A percentile compares a stretch with the other conserved stretches of the same genome.
Evolutionary conservation across 2,888 invertebrate genomes (phyloP).

Genomic region (Pollenia angustigena): DNA sequence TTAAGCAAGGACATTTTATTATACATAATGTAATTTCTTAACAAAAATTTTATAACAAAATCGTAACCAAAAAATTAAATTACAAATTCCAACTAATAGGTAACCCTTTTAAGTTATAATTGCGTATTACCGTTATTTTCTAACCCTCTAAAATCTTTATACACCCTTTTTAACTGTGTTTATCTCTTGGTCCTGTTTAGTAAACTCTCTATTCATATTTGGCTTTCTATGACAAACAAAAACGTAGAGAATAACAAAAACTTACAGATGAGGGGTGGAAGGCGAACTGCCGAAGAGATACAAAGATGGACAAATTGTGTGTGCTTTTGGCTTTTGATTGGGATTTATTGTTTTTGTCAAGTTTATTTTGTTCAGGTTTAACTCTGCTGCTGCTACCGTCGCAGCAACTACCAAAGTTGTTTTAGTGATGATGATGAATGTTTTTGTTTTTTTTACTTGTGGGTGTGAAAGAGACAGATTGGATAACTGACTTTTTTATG

Average conservation of each 20-base stretch:
- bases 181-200: slow-evolving; percentile 27
- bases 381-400: neutral
- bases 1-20: too few species aligned
- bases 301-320: slow-evolving; percentile 2
- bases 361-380: slow-evolving; percentile 73
- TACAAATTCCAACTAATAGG: neutral
- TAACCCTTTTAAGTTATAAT: slow-evolving; percentile 18
- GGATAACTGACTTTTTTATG: neutral
- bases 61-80: neutral
- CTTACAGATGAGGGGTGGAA: neutral
- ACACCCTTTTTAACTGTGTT: slow-evolving; percentile 34
- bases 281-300: neutral
- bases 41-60: neutral
- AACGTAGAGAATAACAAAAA: neutral
- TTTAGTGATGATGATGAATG: neutral
- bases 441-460: slow-evolving; percentile 1
- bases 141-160: slow-evolving; percentile 14
- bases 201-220: slow-evolving; percentile 49
- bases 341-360: slow-evolving; percentile 72
- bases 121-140: neutral
- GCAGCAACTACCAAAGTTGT: neutral
- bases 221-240: slow-evolving; percentile 38
- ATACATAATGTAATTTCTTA: neutral
- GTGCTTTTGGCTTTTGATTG: slow-evolving; percentile 58
- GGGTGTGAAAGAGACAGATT: slow-evolving; percentile 52